Evolutionary conservation across 1,140 invertebrate genomes (phyloP).

Genomic region (Heterodera carotae): DNA sequence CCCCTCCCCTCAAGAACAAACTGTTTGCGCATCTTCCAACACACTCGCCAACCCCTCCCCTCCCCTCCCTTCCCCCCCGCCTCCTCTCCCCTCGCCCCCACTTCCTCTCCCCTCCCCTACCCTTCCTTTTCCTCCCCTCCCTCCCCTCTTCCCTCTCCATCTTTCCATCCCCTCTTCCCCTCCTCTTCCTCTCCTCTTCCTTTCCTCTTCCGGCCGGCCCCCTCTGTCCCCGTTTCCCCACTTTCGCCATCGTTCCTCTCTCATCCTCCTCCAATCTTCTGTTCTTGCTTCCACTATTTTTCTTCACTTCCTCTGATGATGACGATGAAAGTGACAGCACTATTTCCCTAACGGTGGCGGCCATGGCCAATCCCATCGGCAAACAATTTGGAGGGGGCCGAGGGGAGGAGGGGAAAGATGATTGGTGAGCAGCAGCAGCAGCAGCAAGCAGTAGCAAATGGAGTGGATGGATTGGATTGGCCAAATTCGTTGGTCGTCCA

Average conservation of each 20-base stretch:
- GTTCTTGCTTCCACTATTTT: neutral
- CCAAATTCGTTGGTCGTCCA: neutral
- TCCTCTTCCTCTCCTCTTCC: too few relatives aligned
- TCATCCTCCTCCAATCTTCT: neutral
- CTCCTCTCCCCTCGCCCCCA: too few relatives aligned
- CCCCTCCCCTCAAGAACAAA: slow-evolving; percentile 10
- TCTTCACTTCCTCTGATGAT: neutral
- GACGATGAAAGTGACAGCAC: neutral
- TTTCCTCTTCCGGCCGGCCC: too few relatives aligned
- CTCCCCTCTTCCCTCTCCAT: too few relatives aligned
- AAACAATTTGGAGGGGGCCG: neutral
- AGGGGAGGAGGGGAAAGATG: neutral
- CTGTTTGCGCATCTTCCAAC: slow-evolving; percentile 11
- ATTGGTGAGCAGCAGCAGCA: neutral
- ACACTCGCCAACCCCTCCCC: neutral
- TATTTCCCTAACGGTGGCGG: neutral
- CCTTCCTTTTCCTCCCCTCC: too few relatives aligned
- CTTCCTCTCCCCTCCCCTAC: too few relatives aligned
- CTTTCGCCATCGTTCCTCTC: too few relatives aligned
- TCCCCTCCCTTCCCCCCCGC: neutral
- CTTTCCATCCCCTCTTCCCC: too few relatives aligned
- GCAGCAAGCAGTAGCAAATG: neutral
- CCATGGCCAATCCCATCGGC: slow-evolving; percentile 10
- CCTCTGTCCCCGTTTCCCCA: too few relatives aligned
- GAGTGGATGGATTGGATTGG: neutral